Conservation (phyloP, 2,797 vertebrate species). For the Knipowitschia caucasica region DNA sequence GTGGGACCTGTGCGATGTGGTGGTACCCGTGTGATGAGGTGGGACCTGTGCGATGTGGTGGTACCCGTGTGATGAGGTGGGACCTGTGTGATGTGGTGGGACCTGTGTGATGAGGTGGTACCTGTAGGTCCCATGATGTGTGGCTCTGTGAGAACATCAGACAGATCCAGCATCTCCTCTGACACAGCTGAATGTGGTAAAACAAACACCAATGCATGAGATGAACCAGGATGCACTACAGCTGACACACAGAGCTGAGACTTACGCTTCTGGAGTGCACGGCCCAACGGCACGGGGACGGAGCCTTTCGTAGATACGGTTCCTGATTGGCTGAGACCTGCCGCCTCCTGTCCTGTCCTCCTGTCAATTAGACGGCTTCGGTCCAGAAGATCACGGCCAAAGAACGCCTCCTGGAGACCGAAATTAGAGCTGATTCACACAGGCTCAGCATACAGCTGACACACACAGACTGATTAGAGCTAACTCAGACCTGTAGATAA, state of each 20-base stretch:
- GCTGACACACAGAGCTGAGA: too few species aligned
- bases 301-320: slow-evolving; percentile 60
- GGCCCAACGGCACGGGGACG: slow-evolving; percentile 65
- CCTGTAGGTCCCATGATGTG: slow-evolving; percentile 92
- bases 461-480: too few species aligned
- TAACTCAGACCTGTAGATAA: slow-evolving; percentile 95
- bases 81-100: background rate
- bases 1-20: too few species aligned
- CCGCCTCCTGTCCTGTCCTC: slow-evolving; percentile 53
- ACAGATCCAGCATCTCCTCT: slow-evolving; percentile 88
- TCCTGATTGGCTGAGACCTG: slow-evolving; percentile 56
- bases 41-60: too few species aligned
- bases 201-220: slow-evolving; percentile 11
- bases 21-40: too few species aligned
- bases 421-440: background rate
- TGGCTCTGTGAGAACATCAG: slow-evolving; percentile 89
- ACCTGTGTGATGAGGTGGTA: slow-evolving; percentile 49
- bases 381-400: slow-evolving; percentile 90
- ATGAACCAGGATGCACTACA: too few species aligned
- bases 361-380: slow-evolving; percentile 81
- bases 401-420: slow-evolving; percentile 88
- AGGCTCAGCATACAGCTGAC: too few species aligned
- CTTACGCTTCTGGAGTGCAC: slow-evolving; percentile 76
- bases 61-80: background rate
- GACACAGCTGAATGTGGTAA: slow-evolving; percentile 73